Percentiles rank a stretch among this genome's conserved stretches.
Evolutionary conservation across 1,140 invertebrate species (phyloP).

Genomic region (Manduca sexta): DNA sequence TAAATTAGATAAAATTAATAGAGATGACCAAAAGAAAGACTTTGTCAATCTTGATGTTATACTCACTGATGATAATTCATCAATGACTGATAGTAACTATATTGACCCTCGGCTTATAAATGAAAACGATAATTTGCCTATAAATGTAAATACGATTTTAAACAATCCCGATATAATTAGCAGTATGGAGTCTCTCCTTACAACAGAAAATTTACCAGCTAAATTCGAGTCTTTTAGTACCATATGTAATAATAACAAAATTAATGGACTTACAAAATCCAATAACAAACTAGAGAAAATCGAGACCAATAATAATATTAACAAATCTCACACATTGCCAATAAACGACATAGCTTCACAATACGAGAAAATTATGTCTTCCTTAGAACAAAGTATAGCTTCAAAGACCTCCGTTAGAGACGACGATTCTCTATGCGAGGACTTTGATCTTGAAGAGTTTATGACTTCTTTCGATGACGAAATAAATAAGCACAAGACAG

Average conservation of each 20-base stretch:
- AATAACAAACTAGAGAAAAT: constrained; percentile 28
- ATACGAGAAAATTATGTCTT: constrained; percentile 70
- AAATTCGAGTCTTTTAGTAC: constrained; percentile 63
- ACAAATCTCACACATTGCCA: constrained; percentile 33
- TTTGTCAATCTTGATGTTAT: constrained; percentile 60
- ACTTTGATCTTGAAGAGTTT: constrained; percentile 70
- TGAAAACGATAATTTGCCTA: constrained; percentile 66
- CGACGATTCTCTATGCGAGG: constrained; percentile 68
- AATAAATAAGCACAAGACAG: constrained; percentile 54
- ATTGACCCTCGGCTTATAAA: constrained; percentile 66
- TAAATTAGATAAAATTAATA: constrained; percentile 65
- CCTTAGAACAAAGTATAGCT: constrained; percentile 67
- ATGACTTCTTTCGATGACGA: constrained; percentile 70
- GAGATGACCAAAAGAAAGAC: constrained; percentile 50
- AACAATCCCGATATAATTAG: constrained; percentile 68
- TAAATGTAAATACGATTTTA: constrained; percentile 63
- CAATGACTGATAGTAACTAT: constrained; percentile 65
- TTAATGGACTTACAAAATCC: constrained; percentile 13
- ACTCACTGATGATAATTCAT: constrained; percentile 53
- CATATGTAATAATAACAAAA: constrained; percentile 26
- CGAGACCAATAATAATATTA: constrained; percentile 46
- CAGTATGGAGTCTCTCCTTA: constrained; percentile 65
- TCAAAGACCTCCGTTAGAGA: constrained; percentile 65
- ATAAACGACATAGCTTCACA: constrained; percentile 61
- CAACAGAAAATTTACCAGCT: constrained; percentile 61